Conservation (phyloP, 1,140 invertebrate species). For the Sycophila sp. region DNA sequence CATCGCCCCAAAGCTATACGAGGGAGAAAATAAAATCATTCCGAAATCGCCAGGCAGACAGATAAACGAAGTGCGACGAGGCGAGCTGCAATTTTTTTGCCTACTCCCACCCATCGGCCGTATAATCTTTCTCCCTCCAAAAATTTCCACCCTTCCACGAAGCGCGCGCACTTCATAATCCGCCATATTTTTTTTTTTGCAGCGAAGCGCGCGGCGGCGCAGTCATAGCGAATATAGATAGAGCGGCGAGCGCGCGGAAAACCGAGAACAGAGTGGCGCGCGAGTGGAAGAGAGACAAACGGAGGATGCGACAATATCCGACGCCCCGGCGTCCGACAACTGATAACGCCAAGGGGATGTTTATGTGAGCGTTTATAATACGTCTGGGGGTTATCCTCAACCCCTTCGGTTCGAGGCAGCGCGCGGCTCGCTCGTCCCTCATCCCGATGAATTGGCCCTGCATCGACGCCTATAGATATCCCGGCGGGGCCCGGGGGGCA, state of each 20-base stretch:
- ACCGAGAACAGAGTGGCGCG: background rate
- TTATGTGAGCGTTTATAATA: conserved; percentile 67
- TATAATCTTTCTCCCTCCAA: background rate
- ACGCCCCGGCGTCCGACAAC: conserved; percentile 67
- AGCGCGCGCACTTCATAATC: background rate
- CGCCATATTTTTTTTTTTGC: background rate
- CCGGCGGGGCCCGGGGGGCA: background rate
- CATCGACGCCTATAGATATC: background rate
- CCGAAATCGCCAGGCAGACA: too few species aligned
- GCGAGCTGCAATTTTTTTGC: background rate
- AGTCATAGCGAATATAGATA: background rate
- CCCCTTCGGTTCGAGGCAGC: conserved; percentile 37
- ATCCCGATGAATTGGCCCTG: conserved; percentile 30
- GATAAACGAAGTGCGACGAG: background rate
- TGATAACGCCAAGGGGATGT: conserved; percentile 66
- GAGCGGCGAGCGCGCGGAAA: background rate
- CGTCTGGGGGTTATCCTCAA: conserved; percentile 53
- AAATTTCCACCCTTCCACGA: background rate
- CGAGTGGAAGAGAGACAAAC: conserved; percentile 52
- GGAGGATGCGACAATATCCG: conserved; percentile 69
- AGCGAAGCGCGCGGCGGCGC: too few species aligned
- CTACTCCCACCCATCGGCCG: background rate
- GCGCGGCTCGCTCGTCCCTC: conserved; percentile 19
- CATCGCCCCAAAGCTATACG: background rate
- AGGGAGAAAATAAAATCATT: background rate